Evolutionary conservation across 2,888 invertebrate genomes (phyloP).

Genomic region (Mamestra brassicae): DNA sequence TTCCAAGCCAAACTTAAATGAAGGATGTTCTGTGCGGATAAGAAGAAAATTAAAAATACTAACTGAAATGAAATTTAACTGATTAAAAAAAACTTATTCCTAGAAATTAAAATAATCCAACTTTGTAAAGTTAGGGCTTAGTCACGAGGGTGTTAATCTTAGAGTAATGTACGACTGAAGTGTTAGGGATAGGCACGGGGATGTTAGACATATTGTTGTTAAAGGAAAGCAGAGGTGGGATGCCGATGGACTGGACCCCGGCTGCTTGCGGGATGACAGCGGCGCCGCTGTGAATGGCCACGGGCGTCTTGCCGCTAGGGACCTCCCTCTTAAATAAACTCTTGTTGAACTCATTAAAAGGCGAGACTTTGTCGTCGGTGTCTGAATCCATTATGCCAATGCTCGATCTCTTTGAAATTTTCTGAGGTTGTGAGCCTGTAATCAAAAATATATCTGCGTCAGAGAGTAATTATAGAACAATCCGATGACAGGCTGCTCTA

Average conservation of each 20-base stretch:
- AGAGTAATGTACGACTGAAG: slow-evolving; percentile 84
- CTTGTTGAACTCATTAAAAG: slow-evolving; percentile 52
- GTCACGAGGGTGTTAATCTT: slow-evolving; percentile 81
- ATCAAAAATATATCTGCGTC: background rate
- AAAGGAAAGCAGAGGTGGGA: slow-evolving; percentile 80
- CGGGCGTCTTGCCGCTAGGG: slow-evolving; percentile 54
- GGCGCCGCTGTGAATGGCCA: slow-evolving; percentile 76
- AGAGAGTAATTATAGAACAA: too few species aligned
- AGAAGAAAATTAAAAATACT: background rate
- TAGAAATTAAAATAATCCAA: background rate
- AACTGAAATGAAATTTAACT: background rate
- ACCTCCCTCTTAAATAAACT: slow-evolving; percentile 69
- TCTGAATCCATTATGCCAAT: slow-evolving; percentile 30
- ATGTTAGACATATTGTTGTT: slow-evolving; percentile 82
- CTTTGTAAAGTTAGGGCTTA: slow-evolving; percentile 52
- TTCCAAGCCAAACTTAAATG: background rate
- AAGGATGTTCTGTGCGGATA: background rate
- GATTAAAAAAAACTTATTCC: background rate
- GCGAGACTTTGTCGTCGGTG: slow-evolving; percentile 50
- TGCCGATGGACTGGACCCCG: slow-evolving; percentile 78
- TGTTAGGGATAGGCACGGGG: slow-evolving; percentile 86
- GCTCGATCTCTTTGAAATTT: slow-evolving; percentile 30
- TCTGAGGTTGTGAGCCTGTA: slow-evolving; percentile 33
- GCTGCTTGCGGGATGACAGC: slow-evolving; percentile 78
- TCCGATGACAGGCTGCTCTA: background rate